A percentile compares a stretch with the other conserved stretches of the same genome.
Conservation (phyloP, 2,797 vertebrate species). For the Catostomus latipinnis region DNA sequence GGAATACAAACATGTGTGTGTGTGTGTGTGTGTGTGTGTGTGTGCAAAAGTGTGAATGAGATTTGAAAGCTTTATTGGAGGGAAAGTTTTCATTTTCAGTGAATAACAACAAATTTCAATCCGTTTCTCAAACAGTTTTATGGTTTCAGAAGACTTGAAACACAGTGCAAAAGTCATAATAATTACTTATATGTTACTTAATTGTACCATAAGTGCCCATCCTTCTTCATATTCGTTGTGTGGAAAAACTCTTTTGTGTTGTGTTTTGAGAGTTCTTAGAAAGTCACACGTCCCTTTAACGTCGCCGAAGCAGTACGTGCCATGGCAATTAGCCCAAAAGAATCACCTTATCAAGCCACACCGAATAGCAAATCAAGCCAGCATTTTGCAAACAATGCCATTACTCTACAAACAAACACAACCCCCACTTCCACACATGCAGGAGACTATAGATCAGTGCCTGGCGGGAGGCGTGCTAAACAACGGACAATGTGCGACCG, state of each 20-base stretch:
- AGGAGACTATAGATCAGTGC: constrained; percentile 59
- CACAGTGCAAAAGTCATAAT: too few relatives aligned
- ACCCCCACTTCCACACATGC: constrained; percentile 49
- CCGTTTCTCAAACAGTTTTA: too few relatives aligned
- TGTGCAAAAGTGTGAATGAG: too few relatives aligned
- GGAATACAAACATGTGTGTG: too few relatives aligned
- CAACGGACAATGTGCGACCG: constrained; percentile 44
- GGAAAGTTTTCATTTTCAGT: too few relatives aligned
- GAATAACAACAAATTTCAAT: too few relatives aligned
- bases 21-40: too few relatives aligned
- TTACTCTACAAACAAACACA: constrained; percentile 60
- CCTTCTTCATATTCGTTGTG: too few relatives aligned
- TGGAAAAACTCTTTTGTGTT: too few relatives aligned
- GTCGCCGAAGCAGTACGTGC: constrained; percentile 48
- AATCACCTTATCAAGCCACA: constrained; percentile 53
- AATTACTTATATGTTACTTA: neutral
- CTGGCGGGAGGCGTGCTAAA: constrained; percentile 56
- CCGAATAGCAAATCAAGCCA: constrained; percentile 58
- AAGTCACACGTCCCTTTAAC: constrained; percentile 27
- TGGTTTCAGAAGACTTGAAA: too few relatives aligned
- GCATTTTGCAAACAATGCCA: constrained; percentile 64
- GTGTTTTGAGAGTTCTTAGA: constrained; percentile 23
- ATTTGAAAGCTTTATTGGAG: too few relatives aligned
- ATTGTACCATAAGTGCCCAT: too few relatives aligned
- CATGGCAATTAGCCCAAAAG: constrained; percentile 61